These are phyloP conservation scores for Clarias magur DNA, from an alignment of 2,113 vertebrate genomes.

Conservation along the genomic window DNA sequence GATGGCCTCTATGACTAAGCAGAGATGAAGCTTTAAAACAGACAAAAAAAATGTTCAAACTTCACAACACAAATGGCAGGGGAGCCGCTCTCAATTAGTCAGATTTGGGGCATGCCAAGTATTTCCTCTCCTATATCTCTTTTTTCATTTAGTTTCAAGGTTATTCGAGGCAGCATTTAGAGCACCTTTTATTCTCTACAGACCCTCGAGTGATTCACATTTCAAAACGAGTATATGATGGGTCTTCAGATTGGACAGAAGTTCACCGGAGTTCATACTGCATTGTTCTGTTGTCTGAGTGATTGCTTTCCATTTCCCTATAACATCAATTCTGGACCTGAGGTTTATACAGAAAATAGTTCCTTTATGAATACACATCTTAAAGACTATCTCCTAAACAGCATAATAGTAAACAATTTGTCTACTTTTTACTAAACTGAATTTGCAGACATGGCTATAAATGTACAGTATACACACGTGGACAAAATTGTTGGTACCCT, in stretches of 20 bases:
- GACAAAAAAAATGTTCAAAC: slow-evolving; percentile 22
- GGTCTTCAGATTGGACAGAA: background rate
- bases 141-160: slow-evolving; percentile 34
- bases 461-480: too few relatives aligned
- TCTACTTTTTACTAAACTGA: background rate
- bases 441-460: background rate
- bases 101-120: slow-evolving; percentile 31
- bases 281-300: background rate
- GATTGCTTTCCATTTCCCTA: background rate
- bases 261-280: background rate
- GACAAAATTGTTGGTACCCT: too few relatives aligned
- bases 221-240: background rate
- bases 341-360: background rate
- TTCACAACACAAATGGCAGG: slow-evolving; percentile 32
- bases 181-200: background rate
- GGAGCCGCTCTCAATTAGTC: slow-evolving; percentile 41
- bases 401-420: background rate
- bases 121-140: background rate
- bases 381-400: background rate
- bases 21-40: slow-evolving; percentile 25
- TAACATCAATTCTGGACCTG: background rate
- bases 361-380: background rate
- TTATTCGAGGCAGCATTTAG: slow-evolving; percentile 29
- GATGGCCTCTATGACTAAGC: slow-evolving; percentile 31
- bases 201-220: background rate